Conservation (phyloP, 2,888 invertebrate genomes). For the Belgica antarctica region DNA sequence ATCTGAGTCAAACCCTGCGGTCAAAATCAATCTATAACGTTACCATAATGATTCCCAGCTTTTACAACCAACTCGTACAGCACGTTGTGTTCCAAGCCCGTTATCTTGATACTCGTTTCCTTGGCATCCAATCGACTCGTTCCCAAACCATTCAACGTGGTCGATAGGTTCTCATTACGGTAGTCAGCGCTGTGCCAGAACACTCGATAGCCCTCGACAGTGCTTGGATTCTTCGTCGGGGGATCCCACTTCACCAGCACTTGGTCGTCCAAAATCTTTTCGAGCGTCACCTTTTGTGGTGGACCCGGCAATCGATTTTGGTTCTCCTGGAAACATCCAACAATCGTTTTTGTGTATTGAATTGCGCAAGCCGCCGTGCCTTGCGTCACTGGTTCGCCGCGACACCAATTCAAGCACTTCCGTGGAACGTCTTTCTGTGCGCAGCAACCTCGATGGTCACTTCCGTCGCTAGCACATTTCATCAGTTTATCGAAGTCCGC, state of each 20-base stretch:
- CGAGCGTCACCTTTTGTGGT: conserved; percentile 65
- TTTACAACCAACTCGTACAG: conserved; percentile 79
- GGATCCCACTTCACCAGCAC: conserved; percentile 73
- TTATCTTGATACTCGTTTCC: conserved; percentile 66
- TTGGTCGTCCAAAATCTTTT: conserved; percentile 60
- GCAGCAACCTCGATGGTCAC: conserved; percentile 81
- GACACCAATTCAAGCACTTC: conserved; percentile 79
- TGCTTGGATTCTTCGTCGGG: conserved; percentile 76
- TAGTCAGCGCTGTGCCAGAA: conserved; percentile 72
- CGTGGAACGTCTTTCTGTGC: conserved; percentile 75
- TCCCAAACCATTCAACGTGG: conserved; percentile 54
- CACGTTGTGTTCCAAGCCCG: conserved; percentile 69
- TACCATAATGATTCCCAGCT: conserved; percentile 73
- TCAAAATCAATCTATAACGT: conserved; percentile 34
- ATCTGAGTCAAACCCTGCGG: not conserved
- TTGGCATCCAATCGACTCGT: conserved; percentile 71
- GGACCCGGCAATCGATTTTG: conserved; percentile 76
- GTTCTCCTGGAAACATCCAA: conserved; percentile 78
- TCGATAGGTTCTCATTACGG: conserved; percentile 28
- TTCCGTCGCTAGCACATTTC: conserved; percentile 78
- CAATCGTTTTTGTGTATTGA: conserved; percentile 70
- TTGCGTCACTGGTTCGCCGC: conserved; percentile 68
- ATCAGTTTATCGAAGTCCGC: conserved; percentile 80
- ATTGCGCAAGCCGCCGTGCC: conserved; percentile 65
- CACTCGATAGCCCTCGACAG: conserved; percentile 78